phyloP scores from a whole-genome alignment of 2,888 invertebrate species.

The Chloromyia formosa region DNA sequence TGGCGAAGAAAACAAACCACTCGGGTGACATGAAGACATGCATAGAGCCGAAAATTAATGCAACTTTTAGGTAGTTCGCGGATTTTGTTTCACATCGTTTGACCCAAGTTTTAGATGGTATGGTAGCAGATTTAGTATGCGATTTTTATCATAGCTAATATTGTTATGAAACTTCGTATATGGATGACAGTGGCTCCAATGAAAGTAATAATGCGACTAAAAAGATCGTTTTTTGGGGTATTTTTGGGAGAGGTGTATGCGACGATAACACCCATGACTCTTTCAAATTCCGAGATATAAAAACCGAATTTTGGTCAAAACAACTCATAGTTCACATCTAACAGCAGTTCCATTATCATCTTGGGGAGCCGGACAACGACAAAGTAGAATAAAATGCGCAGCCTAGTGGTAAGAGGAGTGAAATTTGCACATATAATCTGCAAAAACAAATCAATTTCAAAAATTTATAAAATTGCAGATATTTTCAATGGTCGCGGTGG shows the following conservation, averaged over 20 bases:
- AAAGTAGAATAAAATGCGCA: conserved; percentile 24
- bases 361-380: neutral
- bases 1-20: neutral
- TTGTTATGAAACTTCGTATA: conserved; percentile 29
- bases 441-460: neutral
- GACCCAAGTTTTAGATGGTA: neutral
- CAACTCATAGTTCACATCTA: conserved; percentile 31
- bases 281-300: conserved; percentile 31
- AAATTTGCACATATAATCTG: neutral
- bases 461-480: conserved; percentile 15
- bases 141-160: conserved; percentile 25
- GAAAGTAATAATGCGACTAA: conserved; percentile 16
- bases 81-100: conserved; percentile 1
- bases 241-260: neutral
- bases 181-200: neutral
- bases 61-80: neutral
- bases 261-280: neutral
- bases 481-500: conserved; percentile 3
- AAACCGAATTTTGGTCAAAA: conserved; percentile 35
- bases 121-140: neutral
- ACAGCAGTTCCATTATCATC: conserved; percentile 4
- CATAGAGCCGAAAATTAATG: neutral
- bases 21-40: neutral
- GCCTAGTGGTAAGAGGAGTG: conserved; percentile 20
- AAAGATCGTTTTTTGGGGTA: conserved; percentile 3